Evolutionary conservation across 2,888 invertebrate genomes (phyloP).

Genomic region (Xestia sexstrigata): DNA sequence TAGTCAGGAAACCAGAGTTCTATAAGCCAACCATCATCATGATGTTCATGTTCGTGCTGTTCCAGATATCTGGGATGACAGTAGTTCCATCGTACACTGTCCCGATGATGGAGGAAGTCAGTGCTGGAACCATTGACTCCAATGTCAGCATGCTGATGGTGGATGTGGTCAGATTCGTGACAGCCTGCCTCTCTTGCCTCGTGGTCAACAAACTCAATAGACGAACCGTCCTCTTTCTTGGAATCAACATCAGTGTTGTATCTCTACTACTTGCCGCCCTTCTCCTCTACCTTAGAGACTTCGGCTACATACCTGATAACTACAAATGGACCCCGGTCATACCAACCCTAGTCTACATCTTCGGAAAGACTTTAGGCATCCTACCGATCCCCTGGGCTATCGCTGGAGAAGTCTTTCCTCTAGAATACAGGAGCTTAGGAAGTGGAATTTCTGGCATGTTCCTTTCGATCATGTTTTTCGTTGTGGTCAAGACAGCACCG

Average conservation of each 20-base stretch:
- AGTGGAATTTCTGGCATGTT: conserved; percentile 92
- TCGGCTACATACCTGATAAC: conserved; percentile 77
- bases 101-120: conserved; percentile 91
- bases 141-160: conserved; percentile 92
- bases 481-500: conserved; percentile 92
- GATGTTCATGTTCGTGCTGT: conserved; percentile 92
- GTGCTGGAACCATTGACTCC: conserved; percentile 90
- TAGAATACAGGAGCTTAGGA: conserved; percentile 91
- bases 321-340: conserved; percentile 87
- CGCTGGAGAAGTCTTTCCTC: conserved; percentile 93
- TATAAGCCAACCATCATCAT: conserved; percentile 91
- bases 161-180: conserved; percentile 91
- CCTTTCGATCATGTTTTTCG: conserved; percentile 92
- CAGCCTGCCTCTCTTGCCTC: conserved; percentile 91
- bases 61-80: conserved; percentile 93
- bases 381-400: conserved; percentile 93
- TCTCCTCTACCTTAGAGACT: conserved; percentile 82
- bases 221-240: conserved; percentile 91
- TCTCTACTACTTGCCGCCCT: conserved; percentile 89
- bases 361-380: conserved; percentile 91
- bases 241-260: conserved; percentile 90
- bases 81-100: conserved; percentile 93
- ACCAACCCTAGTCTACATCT: conserved; percentile 89
- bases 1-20: conserved; percentile 87
- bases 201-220: conserved; percentile 91